Evolutionary conservation across 2,113 vertebrate species (phyloP), one percentile per base, ranked within the genome.

Genomic region (Dendropsophus ebraccatus): DNA sequence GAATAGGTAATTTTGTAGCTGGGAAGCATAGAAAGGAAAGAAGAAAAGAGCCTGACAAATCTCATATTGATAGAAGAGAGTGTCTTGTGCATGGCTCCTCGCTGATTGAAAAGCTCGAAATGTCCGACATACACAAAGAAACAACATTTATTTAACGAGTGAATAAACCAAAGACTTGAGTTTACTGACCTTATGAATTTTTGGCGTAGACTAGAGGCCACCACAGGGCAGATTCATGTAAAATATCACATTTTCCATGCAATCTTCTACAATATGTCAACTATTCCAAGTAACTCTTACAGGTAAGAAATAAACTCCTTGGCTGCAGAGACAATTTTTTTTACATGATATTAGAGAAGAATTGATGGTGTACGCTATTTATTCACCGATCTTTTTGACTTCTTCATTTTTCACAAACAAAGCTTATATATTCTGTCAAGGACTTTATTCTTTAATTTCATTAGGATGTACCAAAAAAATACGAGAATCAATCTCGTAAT

Each of bases 41-140:
- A 10, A 70, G 30, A 82, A 69, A 82, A 52, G 69, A 82, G 60
- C 80, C 67, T 82, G 80, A 82, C 60, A 50, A 82, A 70, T 82
- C 62, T 52, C 8, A 70, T 13, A 50, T 69, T 82, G 80, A 82
- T 82, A 35, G 79, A 82, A 69, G 32, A 65, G 16, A 82, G 52
- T 30, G 47, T 45, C 21, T 25, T 67, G 58, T 81, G 79, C 37
- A 82, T 62, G 60, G 47, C 25, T 28, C 28, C 25, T 21, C 6
- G 32, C 41, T 81, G 78, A 81, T 28, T 81, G 78, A 82, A 82
- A 67, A 69, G 62, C 41, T 52, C 32, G 28, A 82, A 30, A 80
- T 69, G 65, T 82, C 25, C 25, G 30, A 49, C 62, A 82, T 70
- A 7, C 35, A 82, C 30, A 82, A 32, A 69, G 6, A 82, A 82